Evolutionary conservation across 2,888 invertebrate species (phyloP).

Genomic region (Pandemis corylana): DNA sequence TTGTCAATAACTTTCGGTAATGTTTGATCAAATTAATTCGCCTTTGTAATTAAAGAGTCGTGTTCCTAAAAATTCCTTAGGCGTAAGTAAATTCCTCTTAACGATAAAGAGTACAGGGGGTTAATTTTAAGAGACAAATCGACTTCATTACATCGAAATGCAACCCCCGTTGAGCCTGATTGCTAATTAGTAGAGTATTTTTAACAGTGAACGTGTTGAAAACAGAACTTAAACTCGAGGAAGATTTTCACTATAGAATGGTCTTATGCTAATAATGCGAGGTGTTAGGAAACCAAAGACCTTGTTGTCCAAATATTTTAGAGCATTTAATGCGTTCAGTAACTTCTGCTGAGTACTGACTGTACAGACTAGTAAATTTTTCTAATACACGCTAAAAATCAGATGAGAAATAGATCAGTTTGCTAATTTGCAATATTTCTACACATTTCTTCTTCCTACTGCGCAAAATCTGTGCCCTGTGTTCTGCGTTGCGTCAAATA

Average conservation of each 20-base stretch:
- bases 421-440: not conserved
- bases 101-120: not conserved
- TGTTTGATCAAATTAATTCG: not conserved
- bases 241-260: not conserved
- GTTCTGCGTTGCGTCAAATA: not conserved
- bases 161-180: conserved; percentile 15
- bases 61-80: conserved; percentile 37
- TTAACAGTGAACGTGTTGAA: conserved; percentile 13
- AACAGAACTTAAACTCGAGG: not conserved
- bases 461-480: conserved; percentile 9
- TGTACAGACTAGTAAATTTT: too few species aligned
- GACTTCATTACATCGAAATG: conserved; percentile 12
- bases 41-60: not conserved
- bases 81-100: conserved; percentile 2
- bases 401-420: too few species aligned
- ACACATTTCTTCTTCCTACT: not conserved
- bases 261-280: too few species aligned
- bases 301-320: too few species aligned
- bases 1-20: not conserved
- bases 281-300: too few species aligned
- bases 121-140: conserved; percentile 1
- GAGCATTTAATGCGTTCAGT: too few species aligned
- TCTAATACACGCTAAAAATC: too few species aligned
- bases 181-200: conserved; percentile 19
- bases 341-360: too few species aligned